A percentile compares a stretch with the other conserved stretches of the same genome.
Evolutionary conservation across 2,113 vertebrate species (phyloP).

Genomic region (Xenotilapia caudafasciata): DNA sequence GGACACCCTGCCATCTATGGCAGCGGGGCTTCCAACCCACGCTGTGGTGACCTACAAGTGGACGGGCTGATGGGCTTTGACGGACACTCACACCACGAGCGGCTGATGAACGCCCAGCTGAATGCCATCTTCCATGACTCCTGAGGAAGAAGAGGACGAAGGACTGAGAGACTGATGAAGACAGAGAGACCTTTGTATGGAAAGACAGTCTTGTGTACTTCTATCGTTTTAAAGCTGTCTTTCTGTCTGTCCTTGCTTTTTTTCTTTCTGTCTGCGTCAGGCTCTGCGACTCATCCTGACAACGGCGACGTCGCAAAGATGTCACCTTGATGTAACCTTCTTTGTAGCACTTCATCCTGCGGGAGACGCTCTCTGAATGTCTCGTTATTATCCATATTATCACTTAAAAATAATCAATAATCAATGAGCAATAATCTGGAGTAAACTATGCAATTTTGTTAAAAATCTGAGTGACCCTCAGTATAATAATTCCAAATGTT

Average conservation of each 20-base stretch:
- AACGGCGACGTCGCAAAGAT: not conserved
- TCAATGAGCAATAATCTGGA: constrained; percentile 60
- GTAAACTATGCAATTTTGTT: constrained; percentile 67
- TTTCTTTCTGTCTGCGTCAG: constrained; percentile 15
- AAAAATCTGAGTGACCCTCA: constrained; percentile 26
- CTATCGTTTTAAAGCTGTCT: not conserved
- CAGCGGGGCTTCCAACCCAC: constrained; percentile 58
- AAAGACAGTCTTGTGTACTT: not conserved
- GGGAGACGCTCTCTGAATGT: constrained; percentile 31
- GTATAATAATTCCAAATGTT: constrained; percentile 45
- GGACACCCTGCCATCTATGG: constrained; percentile 80
- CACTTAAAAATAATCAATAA: constrained; percentile 33
- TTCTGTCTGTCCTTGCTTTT: not conserved
- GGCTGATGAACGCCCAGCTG: constrained; percentile 91
- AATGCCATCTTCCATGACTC: constrained; percentile 97
- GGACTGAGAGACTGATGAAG: constrained; percentile 12
- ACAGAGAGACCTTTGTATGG: not conserved
- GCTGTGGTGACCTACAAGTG: constrained; percentile 82
- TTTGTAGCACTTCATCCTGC: constrained; percentile 31
- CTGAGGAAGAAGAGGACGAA: constrained; percentile 41
- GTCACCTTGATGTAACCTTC: constrained; percentile 18
- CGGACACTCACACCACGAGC: constrained; percentile 89
- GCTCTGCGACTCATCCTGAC: not conserved
- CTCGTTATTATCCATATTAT: constrained; percentile 21
- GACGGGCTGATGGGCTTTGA: constrained; percentile 90